These are phyloP conservation scores for Capricornis sumatraensis DNA, from an alignment of 2,113 vertebrate genomes.

Conservation along the genomic window DNA sequence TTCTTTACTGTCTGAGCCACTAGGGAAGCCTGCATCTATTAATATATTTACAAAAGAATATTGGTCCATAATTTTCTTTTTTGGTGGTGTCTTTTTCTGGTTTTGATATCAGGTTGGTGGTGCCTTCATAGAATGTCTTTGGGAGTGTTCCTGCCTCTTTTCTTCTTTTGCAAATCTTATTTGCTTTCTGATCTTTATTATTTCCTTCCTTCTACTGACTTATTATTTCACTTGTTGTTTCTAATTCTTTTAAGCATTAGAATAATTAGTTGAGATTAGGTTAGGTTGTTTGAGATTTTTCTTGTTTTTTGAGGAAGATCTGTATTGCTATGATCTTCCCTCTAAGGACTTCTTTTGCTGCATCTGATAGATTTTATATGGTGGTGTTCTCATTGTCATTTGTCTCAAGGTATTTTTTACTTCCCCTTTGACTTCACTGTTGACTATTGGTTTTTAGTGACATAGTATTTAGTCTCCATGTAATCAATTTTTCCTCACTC, in stretches of 20 bases:
- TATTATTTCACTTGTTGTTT: background rate
- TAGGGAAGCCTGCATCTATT: background rate
- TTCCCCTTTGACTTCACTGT: background rate
- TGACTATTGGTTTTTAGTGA: background rate
- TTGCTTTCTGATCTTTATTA: background rate
- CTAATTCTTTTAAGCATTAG: background rate
- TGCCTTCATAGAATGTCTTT: background rate
- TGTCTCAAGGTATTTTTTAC: background rate
- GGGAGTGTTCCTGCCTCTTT: background rate
- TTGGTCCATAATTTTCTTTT: background rate
- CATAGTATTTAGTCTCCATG: background rate
- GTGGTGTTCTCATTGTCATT: background rate
- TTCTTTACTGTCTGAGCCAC: background rate
- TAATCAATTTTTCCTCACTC: background rate
- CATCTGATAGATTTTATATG: background rate
- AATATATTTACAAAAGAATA: background rate
- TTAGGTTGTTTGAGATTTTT: background rate
- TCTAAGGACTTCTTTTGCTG: background rate
- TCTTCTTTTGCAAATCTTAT: background rate
- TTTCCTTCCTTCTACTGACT: background rate
- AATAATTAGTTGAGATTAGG: background rate
- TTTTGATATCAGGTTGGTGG: background rate
- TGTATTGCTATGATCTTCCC: background rate
- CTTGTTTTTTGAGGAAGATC: background rate
- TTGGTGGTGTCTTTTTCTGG: background rate